A percentile compares a stretch with the other conserved stretches of the same genome.
Conservation (phyloP, 1,140 invertebrate genomes). For the Zaprionus tsacasi region DNA sequence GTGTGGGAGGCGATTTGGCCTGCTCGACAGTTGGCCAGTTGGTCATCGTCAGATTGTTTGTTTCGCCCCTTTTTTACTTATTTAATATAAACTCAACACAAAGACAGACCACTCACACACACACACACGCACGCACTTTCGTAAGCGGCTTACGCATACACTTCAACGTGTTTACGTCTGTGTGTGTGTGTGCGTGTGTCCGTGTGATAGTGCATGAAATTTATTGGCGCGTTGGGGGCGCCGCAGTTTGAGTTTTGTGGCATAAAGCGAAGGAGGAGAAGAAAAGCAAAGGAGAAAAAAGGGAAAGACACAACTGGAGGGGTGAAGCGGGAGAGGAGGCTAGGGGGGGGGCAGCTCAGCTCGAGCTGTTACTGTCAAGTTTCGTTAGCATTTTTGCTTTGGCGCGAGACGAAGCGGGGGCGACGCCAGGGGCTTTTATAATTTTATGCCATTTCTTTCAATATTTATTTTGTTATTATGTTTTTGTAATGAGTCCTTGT, state of each 20-base stretch:
- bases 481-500: slow-evolving; percentile 75
- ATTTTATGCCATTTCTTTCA: slow-evolving; percentile 82
- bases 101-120: slow-evolving; percentile 62
- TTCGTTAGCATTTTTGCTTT: slow-evolving; percentile 42
- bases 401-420: slow-evolving; percentile 7
- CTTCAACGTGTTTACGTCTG: slow-evolving; percentile 32
- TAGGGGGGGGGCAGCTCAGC: neutral
- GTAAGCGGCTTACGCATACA: slow-evolving; percentile 72
- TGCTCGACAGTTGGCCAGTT: slow-evolving; percentile 24
- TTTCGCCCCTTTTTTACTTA: slow-evolving; percentile 54
- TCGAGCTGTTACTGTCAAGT: slow-evolving; percentile 62
- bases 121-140: slow-evolving; percentile 34
- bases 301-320: neutral
- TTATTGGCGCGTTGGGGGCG: slow-evolving; percentile 75
- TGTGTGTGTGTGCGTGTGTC: slow-evolving; percentile 47
- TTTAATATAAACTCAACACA: slow-evolving; percentile 70
- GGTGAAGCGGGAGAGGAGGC: neutral
- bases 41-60: slow-evolving; percentile 40
- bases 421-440: slow-evolving; percentile 65
- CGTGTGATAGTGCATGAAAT: slow-evolving; percentile 79
- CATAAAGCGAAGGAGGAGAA: neutral
- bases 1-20: neutral
- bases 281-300: neutral
- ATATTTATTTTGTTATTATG: slow-evolving; percentile 82
- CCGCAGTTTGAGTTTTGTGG: slow-evolving; percentile 36